Conservation (phyloP, 2,888 invertebrate genomes). For the Trichogramma evanescens region DNA sequence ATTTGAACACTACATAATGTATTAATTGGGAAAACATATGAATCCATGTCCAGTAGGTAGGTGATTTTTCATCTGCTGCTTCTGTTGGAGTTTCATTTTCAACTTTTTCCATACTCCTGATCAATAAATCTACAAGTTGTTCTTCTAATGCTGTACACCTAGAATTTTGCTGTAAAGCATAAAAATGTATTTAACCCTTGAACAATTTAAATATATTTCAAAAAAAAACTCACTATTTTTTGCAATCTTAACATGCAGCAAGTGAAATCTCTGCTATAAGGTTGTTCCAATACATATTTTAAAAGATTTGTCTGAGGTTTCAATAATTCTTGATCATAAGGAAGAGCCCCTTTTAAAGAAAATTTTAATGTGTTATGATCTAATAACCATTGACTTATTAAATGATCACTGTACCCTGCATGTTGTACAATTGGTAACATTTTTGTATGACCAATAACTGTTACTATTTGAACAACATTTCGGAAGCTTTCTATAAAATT, state of each 20-base stretch:
- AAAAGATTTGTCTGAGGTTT: slow-evolving; percentile 84
- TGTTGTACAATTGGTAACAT: slow-evolving; percentile 93
- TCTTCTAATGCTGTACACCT: slow-evolving; percentile 86
- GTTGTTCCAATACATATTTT: slow-evolving; percentile 86
- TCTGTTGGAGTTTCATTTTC: slow-evolving; percentile 58
- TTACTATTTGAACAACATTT: slow-evolving; percentile 91
- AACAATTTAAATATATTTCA: neutral
- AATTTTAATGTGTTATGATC: slow-evolving; percentile 78
- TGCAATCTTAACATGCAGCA: slow-evolving; percentile 90
- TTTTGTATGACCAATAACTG: slow-evolving; percentile 81
- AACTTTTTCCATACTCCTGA: slow-evolving; percentile 85
- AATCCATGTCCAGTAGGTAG: slow-evolving; percentile 81
- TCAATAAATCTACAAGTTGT: slow-evolving; percentile 83
- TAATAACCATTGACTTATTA: slow-evolving; percentile 88
- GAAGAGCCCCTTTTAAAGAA: slow-evolving; percentile 66
- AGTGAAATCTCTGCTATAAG: slow-evolving; percentile 93
- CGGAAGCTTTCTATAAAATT: slow-evolving; percentile 90
- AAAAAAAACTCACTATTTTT: slow-evolving; percentile 60
- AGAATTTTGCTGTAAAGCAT: slow-evolving; percentile 41
- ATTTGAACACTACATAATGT: slow-evolving; percentile 89
- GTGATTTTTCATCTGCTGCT: slow-evolving; percentile 57
- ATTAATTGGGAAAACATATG: slow-evolving; percentile 91
- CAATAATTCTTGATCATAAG: slow-evolving; percentile 79
- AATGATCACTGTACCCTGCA: slow-evolving; percentile 81
- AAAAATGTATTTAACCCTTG: neutral